Conservation (phyloP, 1,140 invertebrate species). For the Aphidius ervi region DNA sequence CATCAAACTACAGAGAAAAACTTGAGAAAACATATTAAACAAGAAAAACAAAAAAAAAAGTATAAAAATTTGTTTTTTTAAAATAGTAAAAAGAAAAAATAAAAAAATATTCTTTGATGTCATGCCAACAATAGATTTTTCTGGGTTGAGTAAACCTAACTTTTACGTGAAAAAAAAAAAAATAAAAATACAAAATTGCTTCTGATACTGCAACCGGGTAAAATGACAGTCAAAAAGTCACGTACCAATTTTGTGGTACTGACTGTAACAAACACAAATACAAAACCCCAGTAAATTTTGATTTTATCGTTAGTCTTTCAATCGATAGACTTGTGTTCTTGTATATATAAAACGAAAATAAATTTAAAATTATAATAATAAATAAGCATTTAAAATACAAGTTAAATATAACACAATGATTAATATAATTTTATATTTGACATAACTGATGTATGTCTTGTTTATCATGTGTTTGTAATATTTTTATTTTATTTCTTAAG, state of each 20-base stretch:
- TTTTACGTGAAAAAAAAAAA: conserved; percentile 5
- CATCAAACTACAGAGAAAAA: conserved; percentile 1
- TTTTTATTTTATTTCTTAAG: no score
- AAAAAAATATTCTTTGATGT: conserved; percentile 18
- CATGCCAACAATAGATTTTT: conserved; percentile 17
- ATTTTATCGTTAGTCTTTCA: conserved; percentile 13
- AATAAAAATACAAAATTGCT: background rate
- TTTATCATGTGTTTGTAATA: background rate
- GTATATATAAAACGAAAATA: background rate
- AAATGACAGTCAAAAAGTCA: conserved; percentile 22
- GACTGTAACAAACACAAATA: background rate
- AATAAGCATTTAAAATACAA: background rate
- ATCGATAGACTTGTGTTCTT: background rate
- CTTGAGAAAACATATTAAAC: background rate
- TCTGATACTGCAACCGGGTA: conserved; percentile 17
- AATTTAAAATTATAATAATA: no score
- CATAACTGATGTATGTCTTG: conserved; percentile 14
- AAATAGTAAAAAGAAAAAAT: background rate
- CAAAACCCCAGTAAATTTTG: conserved; percentile 1
- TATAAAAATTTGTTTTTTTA: background rate
- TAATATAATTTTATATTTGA: conserved; percentile 1
- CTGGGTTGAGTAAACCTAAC: conserved; percentile 13
- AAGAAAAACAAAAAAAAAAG: conserved; percentile 12
- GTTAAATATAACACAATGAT: background rate
- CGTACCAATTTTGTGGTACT: conserved; percentile 3